Evolutionary conservation across 1,140 invertebrate genomes (phyloP), one percentile per base, ranked within the genome.

Genomic region (Vanessa atalanta): DNA sequence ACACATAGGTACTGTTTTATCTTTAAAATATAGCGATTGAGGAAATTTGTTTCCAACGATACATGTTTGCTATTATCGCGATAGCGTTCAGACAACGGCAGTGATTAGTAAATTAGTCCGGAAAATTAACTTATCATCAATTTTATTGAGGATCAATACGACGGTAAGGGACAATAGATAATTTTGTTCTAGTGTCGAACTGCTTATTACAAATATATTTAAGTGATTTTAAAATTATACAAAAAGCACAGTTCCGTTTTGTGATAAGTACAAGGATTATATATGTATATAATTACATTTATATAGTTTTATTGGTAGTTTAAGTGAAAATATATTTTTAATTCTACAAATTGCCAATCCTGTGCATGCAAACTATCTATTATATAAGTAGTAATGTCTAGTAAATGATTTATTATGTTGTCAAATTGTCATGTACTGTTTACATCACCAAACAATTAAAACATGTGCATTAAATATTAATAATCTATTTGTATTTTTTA

Each of bases 331-430:
- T 77, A 77, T 77, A 77, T 77, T 77, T 77, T 77, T 51, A 65
- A 55, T 77, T 65, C 65, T 69, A 55, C 60, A 67, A 60, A 64
- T 55, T 65, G 55, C 31, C 64, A 66, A 60, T 73, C 67, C 70
- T 55, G 70, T 77, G 75, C 72, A 75, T 77, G 72, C 72, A 70
- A 65, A 72, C 69, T 65, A 71, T 67, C 37, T 75, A 65, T 75
- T 77, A 72, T 76, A 73, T 77, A 60, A 47, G 67, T 76, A 78
- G 78, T 78, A 73, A 71, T 70, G 76, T 79, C 55, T 73, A 80
- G 75, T 77, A 48, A 74, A 67, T 82, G 68, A 82, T 73, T 78
- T 79, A 79, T 76, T 72, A 74, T 73, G 79, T 79, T 81, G 75
- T 81, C 67, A 66, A 77, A 77, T 76, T 81, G 72, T 79, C 70